phyloP scores from a whole-genome alignment of 2,113 vertebrate genomes.

The Rhinogobius similis region DNA sequence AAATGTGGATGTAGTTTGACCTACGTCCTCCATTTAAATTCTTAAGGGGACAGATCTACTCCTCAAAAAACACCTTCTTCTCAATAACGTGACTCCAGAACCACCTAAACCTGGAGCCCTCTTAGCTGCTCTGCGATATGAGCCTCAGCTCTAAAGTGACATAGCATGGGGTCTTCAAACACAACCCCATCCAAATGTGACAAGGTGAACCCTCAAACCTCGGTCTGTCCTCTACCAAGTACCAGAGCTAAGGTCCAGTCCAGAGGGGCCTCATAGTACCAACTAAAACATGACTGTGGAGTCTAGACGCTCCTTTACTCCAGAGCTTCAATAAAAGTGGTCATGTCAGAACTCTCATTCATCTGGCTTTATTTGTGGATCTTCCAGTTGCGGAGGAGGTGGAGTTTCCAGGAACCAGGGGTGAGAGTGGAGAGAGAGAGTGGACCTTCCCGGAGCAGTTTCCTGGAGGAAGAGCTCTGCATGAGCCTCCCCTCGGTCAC shows the following conservation, averaged over 20 bases:
- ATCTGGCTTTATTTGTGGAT: slow-evolving; percentile 71
- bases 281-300: slow-evolving; percentile 14
- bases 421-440: slow-evolving; percentile 37
- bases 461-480: slow-evolving; percentile 29
- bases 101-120: slow-evolving; percentile 11
- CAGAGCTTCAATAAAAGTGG: slow-evolving; percentile 27
- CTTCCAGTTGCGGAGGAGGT: slow-evolving; percentile 80
- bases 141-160: slow-evolving; percentile 16
- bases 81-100: slow-evolving; percentile 8
- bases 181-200: slow-evolving; percentile 6
- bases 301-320: neutral
- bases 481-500: slow-evolving; percentile 60
- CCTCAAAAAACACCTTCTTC: slow-evolving; percentile 6
- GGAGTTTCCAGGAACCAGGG: slow-evolving; percentile 58
- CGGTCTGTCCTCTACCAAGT: neutral
- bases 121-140: slow-evolving; percentile 1
- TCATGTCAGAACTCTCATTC: neutral
- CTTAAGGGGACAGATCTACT: neutral
- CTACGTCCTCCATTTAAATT: neutral
- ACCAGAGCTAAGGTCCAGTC: slow-evolving; percentile 2
- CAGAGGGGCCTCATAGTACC: slow-evolving; percentile 5
- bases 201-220: neutral
- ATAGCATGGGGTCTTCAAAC: slow-evolving; percentile 1
- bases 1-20: neutral
- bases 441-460: slow-evolving; percentile 16